These are phyloP conservation scores for Dasypogon diadema DNA, from an alignment of 2,888 invertebrate genomes.

Conservation along the genomic window DNA sequence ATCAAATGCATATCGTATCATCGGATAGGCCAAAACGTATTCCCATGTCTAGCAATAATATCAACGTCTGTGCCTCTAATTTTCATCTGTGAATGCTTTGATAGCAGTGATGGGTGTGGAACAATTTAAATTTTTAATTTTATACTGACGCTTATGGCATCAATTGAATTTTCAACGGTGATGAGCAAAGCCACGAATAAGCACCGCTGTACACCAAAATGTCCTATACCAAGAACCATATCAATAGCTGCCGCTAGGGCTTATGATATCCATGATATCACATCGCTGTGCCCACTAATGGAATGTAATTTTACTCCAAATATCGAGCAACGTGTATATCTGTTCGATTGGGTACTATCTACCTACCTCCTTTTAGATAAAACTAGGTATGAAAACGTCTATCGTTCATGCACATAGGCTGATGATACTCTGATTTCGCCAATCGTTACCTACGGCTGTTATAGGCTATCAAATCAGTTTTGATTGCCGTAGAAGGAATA, in stretches of 20 bases:
- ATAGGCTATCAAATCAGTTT: constrained; percentile 45
- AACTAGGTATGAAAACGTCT: constrained; percentile 10
- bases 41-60: background rate
- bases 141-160: constrained; percentile 32
- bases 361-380: constrained; percentile 19
- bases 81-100: background rate
- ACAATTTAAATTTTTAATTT: constrained; percentile 49
- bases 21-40: constrained; percentile 29
- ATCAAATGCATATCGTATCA: constrained; percentile 30
- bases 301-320: constrained; percentile 51
- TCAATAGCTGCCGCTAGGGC: constrained; percentile 15
- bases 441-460: constrained; percentile 45
- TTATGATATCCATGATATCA: constrained; percentile 26
- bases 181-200: constrained; percentile 26
- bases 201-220: background rate
- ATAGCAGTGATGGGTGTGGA: constrained; percentile 23
- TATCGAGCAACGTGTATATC: constrained; percentile 7
- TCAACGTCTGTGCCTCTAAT: constrained; percentile 4
- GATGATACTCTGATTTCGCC: constrained; percentile 33
- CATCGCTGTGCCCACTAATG: constrained; percentile 39
- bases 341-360: constrained; percentile 24
- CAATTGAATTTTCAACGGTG: constrained; percentile 38
- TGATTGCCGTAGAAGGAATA: constrained; percentile 28
- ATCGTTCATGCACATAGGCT: constrained; percentile 23
- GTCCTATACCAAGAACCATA: background rate